Evolutionary conservation across 2,113 vertebrate species (phyloP), one percentile per base, ranked within the genome.

Genomic region (Meriones unguiculatus): DNA sequence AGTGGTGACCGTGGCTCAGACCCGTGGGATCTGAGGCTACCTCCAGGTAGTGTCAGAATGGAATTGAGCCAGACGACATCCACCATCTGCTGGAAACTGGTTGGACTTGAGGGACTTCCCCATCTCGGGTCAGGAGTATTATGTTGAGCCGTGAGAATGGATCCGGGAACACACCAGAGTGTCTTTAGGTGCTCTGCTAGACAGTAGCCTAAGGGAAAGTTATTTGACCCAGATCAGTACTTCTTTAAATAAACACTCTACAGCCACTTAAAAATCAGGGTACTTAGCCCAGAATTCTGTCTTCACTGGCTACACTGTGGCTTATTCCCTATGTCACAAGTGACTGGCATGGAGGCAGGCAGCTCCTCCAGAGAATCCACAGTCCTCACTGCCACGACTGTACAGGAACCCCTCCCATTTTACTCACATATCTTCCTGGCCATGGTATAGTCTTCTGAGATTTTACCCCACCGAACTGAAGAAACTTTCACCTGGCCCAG

Each of bases 261-360:
- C 52, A 78, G 73, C 11, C 64, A 87, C 57, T 87, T 59, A 59
- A 92, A 97, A 95, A 70, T 59, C 50, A 78, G 50, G 41, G 78
- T 69, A 54, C 50, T 90, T 96, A 24, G 54, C 46, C 24, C 32
- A 75, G 80, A 76, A 38, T 72, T 81, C 41, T 50, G 72, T 22
- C 64, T 92, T 57, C 62, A 65, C 50, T 38, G 75, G 59, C 25
- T 59, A 73, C 25, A 9, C 0, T 11, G 64, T 6, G 57, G 38
- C 54, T 77, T 69, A 3, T 72, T 78, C 46, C 25, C 41, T n/a
- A 32, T 7, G n/a, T 25, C 2, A 57, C 35, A 76, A 77, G 78
- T 32, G 86, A 59, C 62, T 1, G 28, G 67, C 0, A 0, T 7
- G 0, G 17, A 81, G 70, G 46, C 4, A 10, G 59, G 57, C 7